Conservation (phyloP, 2,113 vertebrate species). For the Erpornis zantholeuca region DNA sequence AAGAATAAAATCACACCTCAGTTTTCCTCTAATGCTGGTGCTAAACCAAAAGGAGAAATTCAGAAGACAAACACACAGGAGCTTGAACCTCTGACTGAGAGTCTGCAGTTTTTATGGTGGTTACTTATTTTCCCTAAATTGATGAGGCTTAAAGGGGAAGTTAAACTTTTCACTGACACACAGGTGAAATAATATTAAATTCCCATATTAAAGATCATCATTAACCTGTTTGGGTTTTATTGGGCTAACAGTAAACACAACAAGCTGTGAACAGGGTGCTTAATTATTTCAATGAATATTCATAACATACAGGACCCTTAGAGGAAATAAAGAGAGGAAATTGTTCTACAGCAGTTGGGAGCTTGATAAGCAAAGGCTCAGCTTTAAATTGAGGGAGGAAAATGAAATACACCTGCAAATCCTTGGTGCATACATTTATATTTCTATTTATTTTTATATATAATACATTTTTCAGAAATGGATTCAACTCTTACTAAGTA, state of each 20-base stretch:
- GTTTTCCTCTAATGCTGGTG: background rate
- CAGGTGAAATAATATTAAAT: slow-evolving; percentile 36
- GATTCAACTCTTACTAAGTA: background rate
- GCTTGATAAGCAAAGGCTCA: background rate
- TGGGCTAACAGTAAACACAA: slow-evolving; percentile 44
- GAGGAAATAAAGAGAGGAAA: slow-evolving; percentile 20
- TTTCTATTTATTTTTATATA: background rate
- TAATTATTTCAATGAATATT: slow-evolving; percentile 70
- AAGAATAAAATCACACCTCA: fast-evolving
- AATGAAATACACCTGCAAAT: background rate
- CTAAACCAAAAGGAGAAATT: background rate
- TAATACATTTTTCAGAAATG: background rate
- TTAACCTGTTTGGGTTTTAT: slow-evolving; percentile 69
- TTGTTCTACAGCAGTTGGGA: background rate
- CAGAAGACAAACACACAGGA: background rate
- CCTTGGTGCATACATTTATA: too few relatives aligned
- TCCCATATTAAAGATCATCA: slow-evolving; percentile 2
- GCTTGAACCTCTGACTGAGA: background rate
- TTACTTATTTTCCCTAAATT: slow-evolving; percentile 6
- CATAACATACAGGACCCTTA: background rate
- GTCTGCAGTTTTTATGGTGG: background rate
- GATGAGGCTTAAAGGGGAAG: slow-evolving; percentile 31
- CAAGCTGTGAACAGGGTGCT: background rate
- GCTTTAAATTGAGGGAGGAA: background rate
- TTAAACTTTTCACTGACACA: background rate